Evolutionary conservation across 2,113 vertebrate species (phyloP).

Genomic region (Cyanoderma ruficeps): DNA sequence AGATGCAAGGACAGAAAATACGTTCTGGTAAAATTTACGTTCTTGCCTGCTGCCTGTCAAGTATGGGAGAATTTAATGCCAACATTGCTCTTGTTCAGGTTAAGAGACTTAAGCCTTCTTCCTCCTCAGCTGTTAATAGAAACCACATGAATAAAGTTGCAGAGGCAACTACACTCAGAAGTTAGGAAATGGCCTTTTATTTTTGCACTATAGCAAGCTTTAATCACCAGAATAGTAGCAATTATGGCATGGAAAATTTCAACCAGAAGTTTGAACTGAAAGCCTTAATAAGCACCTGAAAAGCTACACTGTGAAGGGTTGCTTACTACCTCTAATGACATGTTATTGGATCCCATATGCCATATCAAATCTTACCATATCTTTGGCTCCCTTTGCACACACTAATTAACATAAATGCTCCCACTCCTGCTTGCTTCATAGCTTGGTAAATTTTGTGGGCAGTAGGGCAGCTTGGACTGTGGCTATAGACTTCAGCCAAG

Average conservation of each 20-base stretch:
- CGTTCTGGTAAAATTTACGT: not conserved
- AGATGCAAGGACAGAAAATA: not conserved
- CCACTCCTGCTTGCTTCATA: not conserved
- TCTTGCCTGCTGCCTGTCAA: not conserved
- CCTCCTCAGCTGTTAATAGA: not conserved
- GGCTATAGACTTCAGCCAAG: not conserved
- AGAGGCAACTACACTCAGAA: not conserved
- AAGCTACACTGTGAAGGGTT: not conserved
- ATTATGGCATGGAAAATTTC: constrained; percentile 36
- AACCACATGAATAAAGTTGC: not conserved
- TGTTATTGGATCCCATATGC: not conserved
- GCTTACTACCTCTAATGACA: constrained; percentile 34
- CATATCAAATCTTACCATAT: not conserved
- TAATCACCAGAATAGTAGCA: constrained; percentile 31
- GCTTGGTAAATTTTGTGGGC: not conserved
- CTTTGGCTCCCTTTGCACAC: not conserved
- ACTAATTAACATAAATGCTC: not conserved
- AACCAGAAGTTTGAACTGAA: constrained; percentile 1
- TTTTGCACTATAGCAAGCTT: not conserved
- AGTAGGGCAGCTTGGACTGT: not conserved
- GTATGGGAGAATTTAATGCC: not conserved
- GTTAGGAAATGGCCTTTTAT: not conserved
- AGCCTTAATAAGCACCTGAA: constrained; percentile 37
- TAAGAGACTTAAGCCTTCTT: not conserved
- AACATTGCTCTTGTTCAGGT: not conserved